Evolutionary conservation across 2,113 vertebrate genomes (phyloP), one percentile per base, ranked within the genome.

Genomic region (Hylia prasina): DNA sequence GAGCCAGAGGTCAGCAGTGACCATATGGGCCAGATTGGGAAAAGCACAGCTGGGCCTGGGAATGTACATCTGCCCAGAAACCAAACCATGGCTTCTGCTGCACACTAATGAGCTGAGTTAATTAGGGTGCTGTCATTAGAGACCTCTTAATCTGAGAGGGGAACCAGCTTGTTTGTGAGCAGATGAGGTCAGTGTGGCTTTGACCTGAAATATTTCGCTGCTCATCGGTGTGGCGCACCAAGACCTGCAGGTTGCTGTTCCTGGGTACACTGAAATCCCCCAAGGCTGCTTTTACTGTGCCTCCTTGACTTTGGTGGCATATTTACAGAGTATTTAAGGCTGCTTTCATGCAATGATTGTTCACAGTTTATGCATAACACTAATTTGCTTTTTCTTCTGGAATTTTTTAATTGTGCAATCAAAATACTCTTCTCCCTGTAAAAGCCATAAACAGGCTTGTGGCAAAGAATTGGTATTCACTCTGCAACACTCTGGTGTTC

Each of bases 401-500:
- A 76, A 22, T 63, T 76, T 82, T 94, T 77, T 1, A 60, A 28
- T 37, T 56, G 33, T 82, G 44, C 47, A 81, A 61, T 53, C 80
- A 93, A 89, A 89, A 77, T 57, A 78, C 58, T 63, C 37, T 85
- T 56, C 64, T 71, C 54, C 71, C 45, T 76, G 39, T 60, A 75
- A 77, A 89, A 78, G 80, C 61, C 19, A 5, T 58, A 58, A 10
- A 85, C 90, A 92, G 81, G 28, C 60, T 73, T 72, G 35, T 20
- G 61, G 56, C 47, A 51, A 89, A 92, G 58, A 91, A 87, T 79
- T 96, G 20, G 17, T 84, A 85, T 88, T 95, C 76, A 48, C 75
- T 94, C 84, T 86, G 82, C 80, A 96, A 93, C 91, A n/a, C 19
- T 44, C 30, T 35, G 18, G 11, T 84, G 44, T 87, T 97, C 76